phyloP scores from a whole-genome alignment of 2,797 vertebrate species.

The Macropodus opercularis region DNA sequence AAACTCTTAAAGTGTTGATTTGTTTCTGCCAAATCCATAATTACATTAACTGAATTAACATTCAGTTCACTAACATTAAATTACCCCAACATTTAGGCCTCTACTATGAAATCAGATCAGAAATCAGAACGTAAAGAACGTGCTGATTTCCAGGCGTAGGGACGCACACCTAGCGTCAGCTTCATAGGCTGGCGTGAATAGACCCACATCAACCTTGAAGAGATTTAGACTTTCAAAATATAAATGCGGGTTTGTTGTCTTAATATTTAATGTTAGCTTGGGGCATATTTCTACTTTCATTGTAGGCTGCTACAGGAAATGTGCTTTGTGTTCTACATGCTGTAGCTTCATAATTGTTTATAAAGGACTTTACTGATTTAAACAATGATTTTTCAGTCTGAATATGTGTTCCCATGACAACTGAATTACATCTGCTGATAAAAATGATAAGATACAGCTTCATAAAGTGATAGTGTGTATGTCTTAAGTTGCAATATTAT shows the following conservation, averaged over 20 bases:
- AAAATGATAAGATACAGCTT: constrained; percentile 5
- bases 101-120: not conserved
- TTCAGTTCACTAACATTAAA: not conserved
- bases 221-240: too few relatives aligned
- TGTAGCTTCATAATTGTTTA: not conserved
- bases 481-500: not conserved
- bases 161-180: not conserved
- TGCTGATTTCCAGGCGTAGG: not conserved
- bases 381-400: too few relatives aligned
- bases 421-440: not conserved
- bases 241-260: not conserved
- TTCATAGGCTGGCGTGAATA: not conserved
- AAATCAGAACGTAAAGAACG: not conserved
- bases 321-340: not conserved
- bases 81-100: not conserved
- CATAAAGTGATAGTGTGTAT: not conserved
- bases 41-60: too few relatives aligned
- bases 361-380: not conserved
- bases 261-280: too few relatives aligned
- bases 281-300: too few relatives aligned
- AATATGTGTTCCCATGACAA: constrained; percentile 4
- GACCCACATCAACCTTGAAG: not conserved
- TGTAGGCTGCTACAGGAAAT: not conserved
- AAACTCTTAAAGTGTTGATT: not conserved
- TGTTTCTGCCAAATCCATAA: not conserved